Conservation (phyloP, 1,140 invertebrate genomes). For the Tetraneura akinire region DNA sequence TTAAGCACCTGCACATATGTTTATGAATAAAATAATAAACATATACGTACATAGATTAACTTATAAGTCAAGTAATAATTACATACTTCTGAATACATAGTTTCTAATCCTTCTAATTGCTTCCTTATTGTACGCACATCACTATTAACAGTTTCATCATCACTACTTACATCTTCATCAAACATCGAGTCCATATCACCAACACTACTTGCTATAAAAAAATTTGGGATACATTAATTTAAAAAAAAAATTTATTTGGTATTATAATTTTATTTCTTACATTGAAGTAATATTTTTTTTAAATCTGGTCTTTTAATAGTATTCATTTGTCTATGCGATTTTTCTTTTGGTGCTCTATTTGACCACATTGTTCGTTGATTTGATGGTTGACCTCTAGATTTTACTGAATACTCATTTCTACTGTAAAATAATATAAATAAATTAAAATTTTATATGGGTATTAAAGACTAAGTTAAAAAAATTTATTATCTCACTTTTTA, state of each 20-base stretch:
- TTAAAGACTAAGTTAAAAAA: not conserved
- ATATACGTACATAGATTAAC: not conserved
- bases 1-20: constrained; percentile 69
- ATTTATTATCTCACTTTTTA: constrained; percentile 58
- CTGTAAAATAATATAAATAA: not conserved
- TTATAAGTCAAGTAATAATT: constrained; percentile 17
- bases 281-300: constrained; percentile 32
- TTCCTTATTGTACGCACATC: constrained; percentile 69
- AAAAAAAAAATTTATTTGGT: not conserved
- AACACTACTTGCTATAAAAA: constrained; percentile 57
- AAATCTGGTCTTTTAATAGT: constrained; percentile 29
- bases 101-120: constrained; percentile 82
- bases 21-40: not conserved
- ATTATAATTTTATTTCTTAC: not conserved
- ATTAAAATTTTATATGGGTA: too few relatives aligned
- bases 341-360: constrained; percentile 20
- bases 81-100: constrained; percentile 78
- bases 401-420: constrained; percentile 30
- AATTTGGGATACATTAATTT: not conserved
- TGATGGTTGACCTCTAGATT: constrained; percentile 37
- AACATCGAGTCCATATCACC: constrained; percentile 81
- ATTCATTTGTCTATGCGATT: constrained; percentile 22
- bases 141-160: constrained; percentile 71
- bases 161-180: constrained; percentile 67
- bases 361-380: constrained; percentile 34